Evolutionary conservation across 1,140 invertebrate species (phyloP).

Genomic region (Diabrotica virgifera): DNA sequence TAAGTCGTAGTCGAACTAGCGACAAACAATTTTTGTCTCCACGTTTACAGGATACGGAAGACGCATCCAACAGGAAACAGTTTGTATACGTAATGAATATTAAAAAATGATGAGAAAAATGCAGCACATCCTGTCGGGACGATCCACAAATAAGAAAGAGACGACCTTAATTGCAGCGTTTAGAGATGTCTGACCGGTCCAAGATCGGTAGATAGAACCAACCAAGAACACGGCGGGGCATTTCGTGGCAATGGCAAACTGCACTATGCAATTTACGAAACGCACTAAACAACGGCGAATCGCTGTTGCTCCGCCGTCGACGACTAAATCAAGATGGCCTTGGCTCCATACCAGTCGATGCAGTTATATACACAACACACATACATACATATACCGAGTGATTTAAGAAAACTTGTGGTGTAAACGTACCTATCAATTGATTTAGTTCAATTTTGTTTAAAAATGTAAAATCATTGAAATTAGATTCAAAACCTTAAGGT

Average conservation of each 20-base stretch:
- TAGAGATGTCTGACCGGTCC: not conserved
- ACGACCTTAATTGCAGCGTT: constrained; percentile 4
- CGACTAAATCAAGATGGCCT: constrained; percentile 22
- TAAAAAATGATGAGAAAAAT: not conserved
- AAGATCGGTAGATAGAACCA: not conserved
- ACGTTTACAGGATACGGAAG: too few relatives aligned
- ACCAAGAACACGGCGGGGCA: not conserved
- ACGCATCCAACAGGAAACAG: too few relatives aligned
- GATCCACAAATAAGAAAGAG: not conserved
- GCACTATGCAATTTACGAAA: constrained; percentile 12
- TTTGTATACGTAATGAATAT: not conserved
- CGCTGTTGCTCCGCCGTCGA: constrained; percentile 2
- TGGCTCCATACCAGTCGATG: constrained; percentile 21
- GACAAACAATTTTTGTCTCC: too few relatives aligned
- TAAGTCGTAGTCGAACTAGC: too few relatives aligned
- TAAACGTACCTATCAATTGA: too few relatives aligned
- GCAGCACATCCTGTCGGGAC: too few relatives aligned
- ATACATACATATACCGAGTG: not conserved
- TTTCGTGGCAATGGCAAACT: not conserved
- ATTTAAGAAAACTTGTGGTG: too few relatives aligned
- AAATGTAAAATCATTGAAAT: too few relatives aligned
- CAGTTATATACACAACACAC: constrained; percentile 12
- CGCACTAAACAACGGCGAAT: constrained; percentile 11
- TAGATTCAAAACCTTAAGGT: too few relatives aligned
- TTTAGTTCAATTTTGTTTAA: too few relatives aligned